These are phyloP conservation scores for Patella caerulea DNA, from an alignment of 2,888 invertebrate genomes.

Conservation along the genomic window DNA sequence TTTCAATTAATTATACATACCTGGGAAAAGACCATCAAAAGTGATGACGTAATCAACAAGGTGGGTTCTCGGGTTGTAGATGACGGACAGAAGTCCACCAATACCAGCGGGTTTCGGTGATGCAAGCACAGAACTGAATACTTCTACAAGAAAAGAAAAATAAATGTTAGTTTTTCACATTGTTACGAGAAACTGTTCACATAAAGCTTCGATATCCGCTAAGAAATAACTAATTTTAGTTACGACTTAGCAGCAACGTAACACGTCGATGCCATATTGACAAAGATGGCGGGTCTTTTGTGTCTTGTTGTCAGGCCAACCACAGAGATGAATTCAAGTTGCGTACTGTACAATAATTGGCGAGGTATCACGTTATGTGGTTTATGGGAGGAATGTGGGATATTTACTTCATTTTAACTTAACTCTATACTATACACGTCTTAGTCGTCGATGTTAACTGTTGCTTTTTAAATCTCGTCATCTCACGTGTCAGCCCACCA, in stretches of 20 bases:
- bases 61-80: slow-evolving; percentile 38
- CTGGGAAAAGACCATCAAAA: slow-evolving; percentile 37
- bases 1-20: slow-evolving; percentile 8
- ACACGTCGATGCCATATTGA: background rate
- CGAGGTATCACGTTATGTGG: background rate
- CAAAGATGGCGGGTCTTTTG: slow-evolving; percentile 11
- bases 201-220: background rate
- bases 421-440: too few species aligned
- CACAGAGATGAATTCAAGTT: background rate
- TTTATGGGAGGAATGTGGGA: background rate
- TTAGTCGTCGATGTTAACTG: too few species aligned
- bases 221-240: background rate
- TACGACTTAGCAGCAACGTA: slow-evolving; percentile 10
- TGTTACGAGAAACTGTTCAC: background rate
- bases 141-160: slow-evolving; percentile 40
- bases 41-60: slow-evolving; percentile 39
- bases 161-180: slow-evolving; percentile 10
- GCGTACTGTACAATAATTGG: background rate
- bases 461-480: background rate
- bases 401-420: background rate
- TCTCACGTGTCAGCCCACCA: background rate
- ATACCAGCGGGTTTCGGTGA: slow-evolving; percentile 45
- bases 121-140: slow-evolving; percentile 50
- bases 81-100: slow-evolving; percentile 44
- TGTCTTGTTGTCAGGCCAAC: background rate